Base-by-base conservation (phyloP, 1,140 invertebrate species). In the Cherax quadricarinatus region DNA sequence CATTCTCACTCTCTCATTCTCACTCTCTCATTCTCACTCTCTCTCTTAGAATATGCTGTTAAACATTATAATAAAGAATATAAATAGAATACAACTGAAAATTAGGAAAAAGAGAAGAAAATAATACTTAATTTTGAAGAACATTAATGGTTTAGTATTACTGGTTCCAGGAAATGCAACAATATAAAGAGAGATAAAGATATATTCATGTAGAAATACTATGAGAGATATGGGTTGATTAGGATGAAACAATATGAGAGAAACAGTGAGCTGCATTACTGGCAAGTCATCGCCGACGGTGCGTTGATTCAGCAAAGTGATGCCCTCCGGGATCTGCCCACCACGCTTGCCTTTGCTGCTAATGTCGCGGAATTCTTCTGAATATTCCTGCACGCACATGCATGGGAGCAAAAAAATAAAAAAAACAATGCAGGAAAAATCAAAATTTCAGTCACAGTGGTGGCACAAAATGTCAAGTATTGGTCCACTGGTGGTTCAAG, bases 241-340 rank as follows among this genome's bases (percentile, higher is more conserved):
- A 75, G 21, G 70, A 75, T 75, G 30, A 21, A 75, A 75, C 24
- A 87, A 24, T 75, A 66, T 78, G 79, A 91, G 95, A 95, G 95
- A 95, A 95, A 94, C 94, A 95, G 95, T 94, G 94, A 95, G 95
- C 95, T 95, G 94, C 95, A 96, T 96, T 97, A 98, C 97, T 97
- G 98, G 98, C 96, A 98, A 96, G 96, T 99, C 98, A 96, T 99
- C 98, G 95, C 97, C 97, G 94, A 99, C 98, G 92, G 97, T 97
- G 94, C 98, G 97, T 95, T 99, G 98, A 96, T 99, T 98, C 95
- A 99, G 98, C 94, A 99, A 97, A 88, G 98, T 99, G 95, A 99
- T 99, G 92, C 98, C 98, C 94, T 98, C 97, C 92, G 97, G 97
- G 94, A 73, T 93, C 93, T 94, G 97, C 97, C 95, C 98, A 97